Evolutionary conservation across 1,140 invertebrate species (phyloP).

Genomic region (Sesamia nonagrioides): DNA sequence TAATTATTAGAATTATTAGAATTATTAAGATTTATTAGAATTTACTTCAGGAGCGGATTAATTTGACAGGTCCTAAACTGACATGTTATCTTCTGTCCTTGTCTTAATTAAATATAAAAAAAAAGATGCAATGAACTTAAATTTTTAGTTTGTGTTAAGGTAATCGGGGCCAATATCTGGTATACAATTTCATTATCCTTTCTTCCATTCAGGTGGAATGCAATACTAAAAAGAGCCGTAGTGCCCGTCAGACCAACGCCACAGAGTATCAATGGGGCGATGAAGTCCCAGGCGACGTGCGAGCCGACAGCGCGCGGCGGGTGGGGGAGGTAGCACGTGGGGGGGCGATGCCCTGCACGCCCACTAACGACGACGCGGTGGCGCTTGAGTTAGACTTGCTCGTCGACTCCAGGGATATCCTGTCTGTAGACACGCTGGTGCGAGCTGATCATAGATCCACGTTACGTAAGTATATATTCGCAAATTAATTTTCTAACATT

Average conservation of each 20-base stretch:
- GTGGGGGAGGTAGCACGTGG: constrained; percentile 29
- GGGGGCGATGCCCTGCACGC: constrained; percentile 65
- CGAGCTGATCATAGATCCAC: constrained; percentile 75
- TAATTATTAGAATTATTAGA: too few relatives aligned
- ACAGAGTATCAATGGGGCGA: constrained; percentile 58
- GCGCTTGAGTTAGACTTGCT: constrained; percentile 82
- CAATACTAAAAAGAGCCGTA: constrained; percentile 58
- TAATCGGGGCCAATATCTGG: too few relatives aligned
- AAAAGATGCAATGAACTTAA: too few relatives aligned
- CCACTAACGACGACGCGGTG: constrained; percentile 57
- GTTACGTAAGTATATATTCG: constrained; percentile 58
- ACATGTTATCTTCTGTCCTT: too few relatives aligned
- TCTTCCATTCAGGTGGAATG: constrained; percentile 69
- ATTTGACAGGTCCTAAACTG: too few relatives aligned
- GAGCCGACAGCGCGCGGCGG: constrained; percentile 31
- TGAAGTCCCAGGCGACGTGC: constrained; percentile 50
- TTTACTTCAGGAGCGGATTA: too few relatives aligned
- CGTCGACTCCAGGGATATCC: constrained; percentile 76
- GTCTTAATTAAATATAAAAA: too few relatives aligned
- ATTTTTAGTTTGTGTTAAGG: too few relatives aligned
- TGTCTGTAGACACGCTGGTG: constrained; percentile 81
- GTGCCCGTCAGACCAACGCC: constrained; percentile 65
- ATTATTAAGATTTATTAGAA: too few relatives aligned
- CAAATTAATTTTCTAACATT: not conserved
- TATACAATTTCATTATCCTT: not conserved